Base-by-base conservation (phyloP, 1,140 invertebrate species). In the Drosophila sulfurigaster region DNA sequence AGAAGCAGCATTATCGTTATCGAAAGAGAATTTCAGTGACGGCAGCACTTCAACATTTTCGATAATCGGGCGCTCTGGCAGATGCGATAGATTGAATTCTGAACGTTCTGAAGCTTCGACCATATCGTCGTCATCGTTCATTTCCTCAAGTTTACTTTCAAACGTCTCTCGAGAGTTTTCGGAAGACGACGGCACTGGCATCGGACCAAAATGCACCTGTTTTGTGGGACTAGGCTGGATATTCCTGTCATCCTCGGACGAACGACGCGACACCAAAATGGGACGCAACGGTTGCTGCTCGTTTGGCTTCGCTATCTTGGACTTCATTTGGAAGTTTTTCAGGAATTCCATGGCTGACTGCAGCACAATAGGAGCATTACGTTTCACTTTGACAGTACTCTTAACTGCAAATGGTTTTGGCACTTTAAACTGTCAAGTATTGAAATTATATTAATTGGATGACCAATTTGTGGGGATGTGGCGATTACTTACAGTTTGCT, bases 171-270 rank as follows among this genome's bases (percentile, higher is more conserved):
- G 1, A 1, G 41, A 16, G 2, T 3, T 25, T 3, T 1, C 0
- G 8, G n/a, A 30, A 25, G 3, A 11, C 20, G 20, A 25, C 20
- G 20, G n/a, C 2, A 41, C 15, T 0, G 68, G 59, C 7, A 64
- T 8, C 2, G 38, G 60, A 1, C 51, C 68, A 51, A 72, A 72
- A n/a, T 58, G 32, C 10, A 72, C 69, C 30, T 72, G 69, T 15
- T 72, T 72, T 1, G 20, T 32, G 25, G 69, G 48, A 5, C 46
- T 52, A 1, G 25, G 5, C 10, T n/a, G 7, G 35, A 38, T 54
- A 10, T 13, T 35, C 0, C 57, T 43, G 3, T 15, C n/a, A 0
- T n/a, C 35, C 1, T 54, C 51, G 16, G 8, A 13, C 7, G 16
- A 7, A 0, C 48, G 58, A 41, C 48, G 16, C 0, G 4, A 1